A percentile compares a stretch with the other conserved stretches of the same genome.
phyloP scores from a whole-genome alignment of 2,888 invertebrate genomes.

The Lasioglossum malachurum region DNA sequence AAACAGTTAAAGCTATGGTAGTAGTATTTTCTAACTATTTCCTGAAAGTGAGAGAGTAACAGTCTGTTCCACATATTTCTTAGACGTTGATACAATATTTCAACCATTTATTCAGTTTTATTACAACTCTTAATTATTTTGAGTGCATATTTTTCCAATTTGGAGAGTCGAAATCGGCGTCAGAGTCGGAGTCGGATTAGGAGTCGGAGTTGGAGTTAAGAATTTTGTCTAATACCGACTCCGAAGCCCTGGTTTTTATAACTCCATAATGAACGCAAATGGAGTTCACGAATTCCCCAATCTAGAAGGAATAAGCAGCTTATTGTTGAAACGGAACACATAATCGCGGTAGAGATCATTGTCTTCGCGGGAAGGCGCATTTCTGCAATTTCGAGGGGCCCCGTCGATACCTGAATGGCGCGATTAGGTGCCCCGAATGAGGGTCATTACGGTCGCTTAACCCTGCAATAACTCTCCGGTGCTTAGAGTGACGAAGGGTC shows the following conservation, averaged over 20 bases:
- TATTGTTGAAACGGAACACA: neutral
- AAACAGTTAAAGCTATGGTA: too few relatives aligned
- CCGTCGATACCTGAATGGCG: neutral
- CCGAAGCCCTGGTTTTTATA: neutral
- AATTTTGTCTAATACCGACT: too few relatives aligned
- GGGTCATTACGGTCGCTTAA: constrained; percentile 19
- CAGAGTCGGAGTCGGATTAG: too few relatives aligned
- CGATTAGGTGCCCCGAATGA: neutral
- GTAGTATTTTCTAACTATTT: too few relatives aligned
- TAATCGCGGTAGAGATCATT: neutral
- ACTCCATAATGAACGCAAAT: neutral
- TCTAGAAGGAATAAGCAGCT: neutral
- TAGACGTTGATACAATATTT: too few relatives aligned
- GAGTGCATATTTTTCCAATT: too few relatives aligned
- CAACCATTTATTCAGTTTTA: too few relatives aligned
- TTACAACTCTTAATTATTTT: too few relatives aligned
- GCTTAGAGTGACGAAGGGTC: constrained; percentile 39
- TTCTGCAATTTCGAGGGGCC: neutral
- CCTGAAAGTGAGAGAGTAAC: too few relatives aligned
- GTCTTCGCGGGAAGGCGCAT: neutral
- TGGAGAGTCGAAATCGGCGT: too few relatives aligned
- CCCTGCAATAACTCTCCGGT: constrained; percentile 10
- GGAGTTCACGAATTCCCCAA: neutral
- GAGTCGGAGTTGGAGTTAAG: too few relatives aligned
- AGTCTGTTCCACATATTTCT: too few relatives aligned